phyloP scores from a whole-genome alignment of 2,888 invertebrate genomes.

The Acleris literana region DNA sequence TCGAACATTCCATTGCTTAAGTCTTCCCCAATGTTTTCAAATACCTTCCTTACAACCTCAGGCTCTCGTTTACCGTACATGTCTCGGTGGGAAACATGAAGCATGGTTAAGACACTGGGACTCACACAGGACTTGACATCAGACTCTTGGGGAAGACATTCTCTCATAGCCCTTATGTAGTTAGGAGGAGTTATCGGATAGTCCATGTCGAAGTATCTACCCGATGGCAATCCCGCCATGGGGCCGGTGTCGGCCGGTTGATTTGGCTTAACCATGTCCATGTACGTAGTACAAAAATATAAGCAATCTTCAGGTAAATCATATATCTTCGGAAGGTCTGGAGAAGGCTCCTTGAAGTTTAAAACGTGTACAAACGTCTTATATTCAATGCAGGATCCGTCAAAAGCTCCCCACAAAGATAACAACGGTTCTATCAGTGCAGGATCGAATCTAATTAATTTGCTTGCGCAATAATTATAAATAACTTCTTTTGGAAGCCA shows the following conservation, averaged over 20 bases:
- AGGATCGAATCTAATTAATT: slow-evolving; percentile 72
- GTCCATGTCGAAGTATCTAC: slow-evolving; percentile 70
- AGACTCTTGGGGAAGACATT: slow-evolving; percentile 65
- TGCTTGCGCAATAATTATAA: slow-evolving; percentile 71
- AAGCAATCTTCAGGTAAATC: slow-evolving; percentile 64
- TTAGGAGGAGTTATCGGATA: slow-evolving; percentile 62
- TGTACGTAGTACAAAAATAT: slow-evolving; percentile 68
- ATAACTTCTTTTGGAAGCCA: slow-evolving; percentile 73
- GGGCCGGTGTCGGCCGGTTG: slow-evolving; percentile 49
- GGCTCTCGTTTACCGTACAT: slow-evolving; percentile 68
- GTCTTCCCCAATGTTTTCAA: slow-evolving; percentile 77
- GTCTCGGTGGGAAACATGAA: slow-evolving; percentile 66
- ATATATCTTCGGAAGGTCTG: slow-evolving; percentile 68
- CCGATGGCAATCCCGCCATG: slow-evolving; percentile 70
- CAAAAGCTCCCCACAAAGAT: slow-evolving; percentile 72
- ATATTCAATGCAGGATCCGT: slow-evolving; percentile 74
- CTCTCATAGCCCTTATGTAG: slow-evolving; percentile 57
- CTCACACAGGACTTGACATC: slow-evolving; percentile 61
- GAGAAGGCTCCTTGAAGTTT: slow-evolving; percentile 68
- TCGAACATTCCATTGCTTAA: slow-evolving; percentile 77
- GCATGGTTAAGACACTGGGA: slow-evolving; percentile 63
- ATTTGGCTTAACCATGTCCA: slow-evolving; percentile 67
- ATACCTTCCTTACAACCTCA: slow-evolving; percentile 66
- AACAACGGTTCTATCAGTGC: slow-evolving; percentile 75
- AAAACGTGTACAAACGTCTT: slow-evolving; percentile 76